Evolutionary conservation across 1,140 invertebrate genomes (phyloP), one percentile per base, ranked within the genome.

Genomic region (Parapsyche elsis): DNA sequence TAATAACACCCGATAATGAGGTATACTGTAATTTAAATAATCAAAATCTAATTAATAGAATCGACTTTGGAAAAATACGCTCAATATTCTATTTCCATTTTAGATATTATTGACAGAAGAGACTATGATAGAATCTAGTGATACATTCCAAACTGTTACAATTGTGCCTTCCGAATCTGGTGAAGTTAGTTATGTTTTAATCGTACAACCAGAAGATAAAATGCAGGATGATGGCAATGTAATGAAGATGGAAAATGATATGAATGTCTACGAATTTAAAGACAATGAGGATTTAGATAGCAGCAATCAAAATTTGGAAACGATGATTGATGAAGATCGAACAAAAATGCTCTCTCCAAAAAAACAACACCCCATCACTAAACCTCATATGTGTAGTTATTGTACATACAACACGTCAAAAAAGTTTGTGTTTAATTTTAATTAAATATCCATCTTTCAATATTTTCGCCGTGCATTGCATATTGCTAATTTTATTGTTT

Each of bases 331-430:
- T 85, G 94, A 94, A 86, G 92, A 93, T 73, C 93, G 93, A 85
- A 88, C 90, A 7, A 93, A 93, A 88, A 91, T 92, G 46, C 87
- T 93, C 5, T 85, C 92, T 14, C 84, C 92, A 12, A 92, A 94
- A 84, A 94, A 94, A 86, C 92, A 91, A 9, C 93, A 94, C 85
- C 91, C 91, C 0, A 91, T 93, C 9, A 90, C 92, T 0, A 92
- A 93, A 86, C 91, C 92, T 59, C 93, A 95, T 84, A 94, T 95
- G 91, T 98, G 96, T 86, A 94, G 94, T 83, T 96, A 96, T 84
- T 98, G 96, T 87, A 94, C 95, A 85, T 98, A 98, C 86, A 96
- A 94, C 0, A 95, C 94, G 86, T 93, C 94, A 0, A 97, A 97
- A 87, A 90, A 94, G 87, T 92, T 84, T 85, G 79, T 71, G 76